A percentile compares a stretch with the other conserved stretches of the same genome.
Evolutionary conservation across 2,113 vertebrate species (phyloP).

Genomic region (crab-eating macaque (Macaca fascicularis)): T2T-MFA8v1.1 NC_088375.1:137039501-137040000

Average conservation of each 20-base stretch:
- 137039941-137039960: not conserved
- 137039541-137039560: not conserved
- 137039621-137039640: not conserved
- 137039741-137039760: not conserved
- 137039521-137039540: not conserved
- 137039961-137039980: not conserved
- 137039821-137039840: not conserved
- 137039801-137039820: not conserved
- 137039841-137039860: not conserved
- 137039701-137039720: not conserved
- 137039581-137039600: not conserved
- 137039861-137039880: not conserved
- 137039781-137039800: not conserved
- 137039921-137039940: not conserved
- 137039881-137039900: not conserved
- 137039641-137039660: not conserved
- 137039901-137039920: not conserved
- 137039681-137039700: not conserved
- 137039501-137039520: not conserved
- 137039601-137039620: not conserved
- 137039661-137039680: not conserved
- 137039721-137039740: not conserved
- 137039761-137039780: not conserved
- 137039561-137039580: not conserved
- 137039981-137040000: not conserved